Base-by-base conservation (phyloP, 2,888 invertebrate species). In the Tanytarsus gracilentus region DNA sequence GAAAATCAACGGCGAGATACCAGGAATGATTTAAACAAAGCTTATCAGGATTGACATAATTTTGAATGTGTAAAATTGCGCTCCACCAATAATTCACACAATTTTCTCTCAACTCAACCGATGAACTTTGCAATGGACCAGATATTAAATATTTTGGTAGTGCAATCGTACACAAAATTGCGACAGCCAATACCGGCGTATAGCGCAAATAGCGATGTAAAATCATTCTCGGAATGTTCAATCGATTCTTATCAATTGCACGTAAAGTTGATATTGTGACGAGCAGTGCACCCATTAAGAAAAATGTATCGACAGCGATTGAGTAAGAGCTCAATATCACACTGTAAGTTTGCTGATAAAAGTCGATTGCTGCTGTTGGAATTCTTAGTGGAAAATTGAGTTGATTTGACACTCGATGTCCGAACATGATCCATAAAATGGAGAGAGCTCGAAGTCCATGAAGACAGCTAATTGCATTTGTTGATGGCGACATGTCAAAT, bases 261-360 rank as follows among this genome's bases (percentile, higher is more conserved):
- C 70, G 71, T 62, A 73, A 70, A 4, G 71, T 69, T 21, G 70
- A 69, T 69, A 72, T 71, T 55, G 78, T 75, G 61, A 77, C 76
- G 1, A 84, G 69, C 30, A 83, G 68, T 4, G 83, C 83, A 64
- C 81, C 80, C 65, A 83, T 69, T 18, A 79, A 69, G 66, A 84
- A 81, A 68, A 84, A 84, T 0, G 82, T 80, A 62, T 84, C 84
- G 0, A 83, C 82, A 2, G 58, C 58, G 7, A 48, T 29, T 14
- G 40, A 27, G 27, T 48, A 48, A 8, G 58, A 27, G 14, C 21
- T 21, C 11, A 29, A 11, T 6, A 58, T 9, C 1, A 30, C 48
- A 29, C 44, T 58, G 21, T 58, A 48, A 8, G 21, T 11, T 4
- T 58, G 39, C 3, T 48, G 14, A 23, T 58, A 29, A 29, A 26